These are phyloP conservation scores for Gallinago undulata DNA, from an alignment of 2,113 vertebrate genomes.

Conservation along the genomic window DNA sequence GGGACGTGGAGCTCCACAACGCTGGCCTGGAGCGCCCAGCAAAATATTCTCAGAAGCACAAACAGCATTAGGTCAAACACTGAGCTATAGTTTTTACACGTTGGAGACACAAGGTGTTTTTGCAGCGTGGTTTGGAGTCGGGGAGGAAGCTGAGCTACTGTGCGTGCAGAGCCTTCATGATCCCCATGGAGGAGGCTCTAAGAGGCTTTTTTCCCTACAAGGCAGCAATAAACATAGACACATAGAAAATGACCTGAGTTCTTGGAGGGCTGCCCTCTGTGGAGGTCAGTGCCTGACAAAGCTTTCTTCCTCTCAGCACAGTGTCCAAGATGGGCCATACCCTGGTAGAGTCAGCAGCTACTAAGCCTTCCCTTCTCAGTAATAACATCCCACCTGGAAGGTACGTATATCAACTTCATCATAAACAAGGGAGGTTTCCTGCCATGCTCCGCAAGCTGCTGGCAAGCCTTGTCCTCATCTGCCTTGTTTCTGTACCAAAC, in stretches of 20 bases:
- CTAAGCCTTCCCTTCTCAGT: slow-evolving; percentile 5
- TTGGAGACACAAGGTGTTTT: background rate
- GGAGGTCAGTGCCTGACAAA: background rate
- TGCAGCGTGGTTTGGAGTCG: fast-evolving
- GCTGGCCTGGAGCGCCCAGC: background rate
- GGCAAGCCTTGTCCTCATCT: background rate
- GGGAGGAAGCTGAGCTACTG: background rate
- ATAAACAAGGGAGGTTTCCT: background rate
- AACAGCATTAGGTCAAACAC: background rate
- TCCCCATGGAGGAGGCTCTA: background rate
- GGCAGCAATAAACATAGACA: background rate
- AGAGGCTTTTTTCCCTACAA: background rate
- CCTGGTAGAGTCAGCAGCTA: slow-evolving; percentile 75
- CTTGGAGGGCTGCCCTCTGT: background rate
- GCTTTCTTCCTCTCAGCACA: slow-evolving; percentile 54
- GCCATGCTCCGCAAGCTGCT: fast-evolving
- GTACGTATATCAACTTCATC: background rate
- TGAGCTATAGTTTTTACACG: background rate
- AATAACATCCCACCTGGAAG: slow-evolving; percentile 17
- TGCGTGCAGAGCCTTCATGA: background rate
- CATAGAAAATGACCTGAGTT: background rate
- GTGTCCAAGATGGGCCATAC: slow-evolving; percentile 81
- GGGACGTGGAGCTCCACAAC: background rate
- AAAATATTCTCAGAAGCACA: background rate
- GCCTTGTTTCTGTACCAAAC: background rate